Evolutionary conservation across 2,797 vertebrate genomes (phyloP), one percentile per base, ranked within the genome.

Genomic region (Austrolebias charrua): DNA sequence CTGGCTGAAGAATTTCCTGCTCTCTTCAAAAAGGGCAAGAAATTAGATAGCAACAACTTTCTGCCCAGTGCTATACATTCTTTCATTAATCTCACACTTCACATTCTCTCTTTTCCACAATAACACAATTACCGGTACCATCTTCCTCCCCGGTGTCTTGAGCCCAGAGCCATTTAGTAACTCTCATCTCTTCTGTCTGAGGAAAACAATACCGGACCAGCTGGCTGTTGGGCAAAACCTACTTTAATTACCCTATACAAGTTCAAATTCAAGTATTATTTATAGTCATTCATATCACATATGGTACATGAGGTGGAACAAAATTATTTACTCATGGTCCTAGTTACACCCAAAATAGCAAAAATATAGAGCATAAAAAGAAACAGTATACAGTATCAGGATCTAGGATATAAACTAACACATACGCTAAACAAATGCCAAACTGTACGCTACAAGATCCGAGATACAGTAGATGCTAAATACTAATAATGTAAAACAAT

Each of bases 51-150:
- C 46, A 28, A 58, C 50, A 63, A 31, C 61, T 64, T 38, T 38
- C 53, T 2, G 2, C 45, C 15, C 33, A 24, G 5, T 5, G 33
- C 42, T 24, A 7, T 49, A 69, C 66, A 33, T 33, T 55, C 57
- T 66, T 63, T 73, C 55, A 75, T 73, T 69, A 72, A 66, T 66
- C 59, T 54, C 35, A 47, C 61, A 49, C 64, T 71, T 28, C 51
- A 67, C 48, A 63, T 59, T 67, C 52, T 69, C 43, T 69, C 40
- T 50, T 42, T 54, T 59, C 60, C 38, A 31, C 62, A 38, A 18
- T 79, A 82, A 87, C 66, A 43, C 18, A 73, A 76, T 87, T 81
- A 83, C 31, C 20, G n/a, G n/a, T n/a, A n/a, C 24, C 3, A 28
- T 61, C 66, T 78, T 55, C 73, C 62, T 75, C 59, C 69, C 50